Conservation (phyloP, 2,113 vertebrate genomes). For the Caloenas nicobarica region DNA sequence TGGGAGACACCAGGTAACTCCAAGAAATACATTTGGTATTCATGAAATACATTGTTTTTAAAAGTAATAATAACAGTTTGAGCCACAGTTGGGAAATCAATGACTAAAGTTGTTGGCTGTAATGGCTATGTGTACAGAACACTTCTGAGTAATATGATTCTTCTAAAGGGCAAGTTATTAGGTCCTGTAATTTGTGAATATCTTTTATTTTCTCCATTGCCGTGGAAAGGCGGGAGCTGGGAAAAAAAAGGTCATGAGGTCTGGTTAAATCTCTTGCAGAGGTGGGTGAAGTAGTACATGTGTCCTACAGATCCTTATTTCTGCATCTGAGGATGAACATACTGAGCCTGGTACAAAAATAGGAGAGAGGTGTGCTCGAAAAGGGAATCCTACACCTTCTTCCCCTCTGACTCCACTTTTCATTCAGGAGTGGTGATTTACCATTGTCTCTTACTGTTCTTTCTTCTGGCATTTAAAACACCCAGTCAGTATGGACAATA, state of each 20-base stretch:
- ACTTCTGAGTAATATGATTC: background rate
- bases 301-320: background rate
- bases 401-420: background rate
- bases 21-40: background rate
- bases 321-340: accelerated
- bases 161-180: background rate
- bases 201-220: background rate
- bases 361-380: background rate
- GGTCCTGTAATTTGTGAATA: background rate
- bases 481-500: background rate
- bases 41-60: background rate
- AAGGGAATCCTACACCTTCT: background rate
- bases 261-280: background rate
- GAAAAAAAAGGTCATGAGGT: background rate
- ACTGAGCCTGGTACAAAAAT: background rate
- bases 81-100: background rate
- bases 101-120: background rate
- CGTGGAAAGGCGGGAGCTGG: background rate
- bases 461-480: background rate
- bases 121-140: background rate
- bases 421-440: background rate
- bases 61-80: background rate
- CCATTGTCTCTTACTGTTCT: background rate
- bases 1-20: background rate
- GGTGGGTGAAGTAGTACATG: background rate